Conservation (phyloP, 2,113 vertebrate species). For the Peucedramus taeniatus region DNA sequence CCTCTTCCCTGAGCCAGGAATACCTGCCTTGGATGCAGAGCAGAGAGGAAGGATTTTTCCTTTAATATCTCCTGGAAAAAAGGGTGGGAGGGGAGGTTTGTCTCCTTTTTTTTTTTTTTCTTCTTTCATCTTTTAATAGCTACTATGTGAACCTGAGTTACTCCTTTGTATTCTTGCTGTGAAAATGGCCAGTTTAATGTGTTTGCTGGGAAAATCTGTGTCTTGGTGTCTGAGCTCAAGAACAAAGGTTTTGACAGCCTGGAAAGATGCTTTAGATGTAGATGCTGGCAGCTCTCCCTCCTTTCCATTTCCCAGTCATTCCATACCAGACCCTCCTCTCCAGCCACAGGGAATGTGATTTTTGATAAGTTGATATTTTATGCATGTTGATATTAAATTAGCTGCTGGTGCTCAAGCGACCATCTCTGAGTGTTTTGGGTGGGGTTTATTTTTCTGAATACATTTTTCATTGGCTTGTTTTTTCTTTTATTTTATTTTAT, state of each 20-base stretch:
- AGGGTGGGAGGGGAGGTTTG: neutral
- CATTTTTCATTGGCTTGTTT: neutral
- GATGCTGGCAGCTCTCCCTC: constrained; percentile 1
- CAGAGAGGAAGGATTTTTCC: neutral
- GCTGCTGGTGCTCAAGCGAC: neutral
- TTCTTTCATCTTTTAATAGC: neutral
- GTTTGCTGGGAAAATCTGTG: constrained; percentile 4
- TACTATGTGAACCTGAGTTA: neutral
- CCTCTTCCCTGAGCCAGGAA: neutral
- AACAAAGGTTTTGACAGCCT: constrained; percentile 74
- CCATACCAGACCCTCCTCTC: neutral
- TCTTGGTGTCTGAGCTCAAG: constrained; percentile 39
- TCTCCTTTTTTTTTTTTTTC: neutral
- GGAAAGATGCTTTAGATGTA: constrained; percentile 32
- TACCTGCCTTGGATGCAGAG: neutral
- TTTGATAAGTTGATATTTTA: constrained; percentile 45
- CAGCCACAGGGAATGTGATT: neutral
- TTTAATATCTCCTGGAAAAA: neutral
- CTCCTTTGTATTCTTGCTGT: neutral
- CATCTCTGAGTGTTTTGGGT: neutral
- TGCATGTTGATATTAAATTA: neutral
- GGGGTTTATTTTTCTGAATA: neutral
- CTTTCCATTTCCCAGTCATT: constrained; percentile 9
- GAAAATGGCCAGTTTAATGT: neutral
- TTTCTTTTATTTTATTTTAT: neutral